Evolutionary conservation across 2,888 invertebrate genomes (phyloP).

Genomic region (Sinotaia quadrata): DNA sequence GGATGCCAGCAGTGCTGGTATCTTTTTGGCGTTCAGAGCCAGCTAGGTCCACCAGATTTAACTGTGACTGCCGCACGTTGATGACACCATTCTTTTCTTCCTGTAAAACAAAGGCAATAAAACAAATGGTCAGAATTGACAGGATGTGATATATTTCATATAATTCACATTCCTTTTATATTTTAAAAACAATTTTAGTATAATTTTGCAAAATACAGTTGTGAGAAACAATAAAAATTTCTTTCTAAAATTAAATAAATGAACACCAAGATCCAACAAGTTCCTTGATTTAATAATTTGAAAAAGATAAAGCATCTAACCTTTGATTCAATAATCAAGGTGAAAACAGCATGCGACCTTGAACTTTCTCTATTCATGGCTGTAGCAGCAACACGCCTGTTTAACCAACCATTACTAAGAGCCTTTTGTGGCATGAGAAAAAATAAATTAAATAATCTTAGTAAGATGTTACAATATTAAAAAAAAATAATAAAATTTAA

Average conservation of each 20-base stretch:
- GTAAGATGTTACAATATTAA: not conserved
- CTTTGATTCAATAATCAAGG: constrained; percentile 69
- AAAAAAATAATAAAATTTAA: too few relatives aligned
- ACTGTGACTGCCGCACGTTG: constrained; percentile 61
- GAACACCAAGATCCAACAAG: too few relatives aligned
- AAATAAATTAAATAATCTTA: not conserved
- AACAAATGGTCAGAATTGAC: too few relatives aligned
- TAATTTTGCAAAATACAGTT: too few relatives aligned
- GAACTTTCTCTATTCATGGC: constrained; percentile 73
- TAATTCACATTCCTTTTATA: too few relatives aligned
- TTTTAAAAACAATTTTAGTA: too few relatives aligned
- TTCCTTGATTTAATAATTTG: too few relatives aligned
- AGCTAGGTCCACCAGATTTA: constrained; percentile 73
- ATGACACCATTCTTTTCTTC: constrained; percentile 65
- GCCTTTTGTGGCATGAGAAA: constrained; percentile 56
- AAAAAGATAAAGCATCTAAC: constrained; percentile 37
- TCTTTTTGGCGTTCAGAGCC: constrained; percentile 73
- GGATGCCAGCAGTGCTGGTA: constrained; percentile 67
- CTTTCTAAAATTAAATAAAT: too few relatives aligned
- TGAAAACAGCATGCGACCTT: constrained; percentile 72
- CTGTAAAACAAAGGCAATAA: too few relatives aligned
- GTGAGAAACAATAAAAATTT: too few relatives aligned
- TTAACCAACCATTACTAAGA: constrained; percentile 67
- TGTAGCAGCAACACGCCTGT: constrained; percentile 71
- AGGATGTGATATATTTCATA: too few relatives aligned